These are phyloP conservation scores for Steinernema hermaphroditum DNA, from an alignment of 2,888 invertebrate genomes.

Conservation along the genomic window DNA sequence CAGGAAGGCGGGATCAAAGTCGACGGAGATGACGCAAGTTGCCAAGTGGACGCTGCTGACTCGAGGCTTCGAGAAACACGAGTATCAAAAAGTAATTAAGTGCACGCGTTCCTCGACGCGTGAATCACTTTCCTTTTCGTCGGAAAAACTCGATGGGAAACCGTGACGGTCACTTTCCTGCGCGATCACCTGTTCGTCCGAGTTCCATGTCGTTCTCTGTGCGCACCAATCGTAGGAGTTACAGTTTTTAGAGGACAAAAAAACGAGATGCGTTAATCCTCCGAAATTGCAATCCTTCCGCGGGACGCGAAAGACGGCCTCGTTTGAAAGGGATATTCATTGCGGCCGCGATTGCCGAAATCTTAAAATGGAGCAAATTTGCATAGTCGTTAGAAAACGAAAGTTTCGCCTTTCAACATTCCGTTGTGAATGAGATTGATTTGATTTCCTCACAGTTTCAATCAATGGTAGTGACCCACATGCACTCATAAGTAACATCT, in stretches of 20 bases:
- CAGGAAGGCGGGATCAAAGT: constrained; percentile 28
- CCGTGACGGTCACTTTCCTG: background rate
- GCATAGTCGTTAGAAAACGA: constrained; percentile 29
- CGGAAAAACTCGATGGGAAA: background rate
- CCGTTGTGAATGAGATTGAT: background rate
- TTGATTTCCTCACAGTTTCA: constrained; percentile 8
- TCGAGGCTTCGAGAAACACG: constrained; percentile 8
- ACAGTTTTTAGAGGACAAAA: constrained; percentile 17
- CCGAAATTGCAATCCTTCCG: constrained; percentile 28
- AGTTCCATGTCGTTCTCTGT: background rate
- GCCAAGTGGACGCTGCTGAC: background rate
- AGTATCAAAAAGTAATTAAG: constrained; percentile 3
- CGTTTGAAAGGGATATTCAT: constrained; percentile 30
- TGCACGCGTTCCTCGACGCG: background rate
- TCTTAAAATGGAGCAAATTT: constrained; percentile 25
- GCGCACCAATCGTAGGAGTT: background rate
- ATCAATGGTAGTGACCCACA: constrained; percentile 4
- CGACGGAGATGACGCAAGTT: constrained; percentile 22
- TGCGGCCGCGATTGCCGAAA: constrained; percentile 19
- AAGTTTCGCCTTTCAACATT: constrained; percentile 3
- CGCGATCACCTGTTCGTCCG: background rate
- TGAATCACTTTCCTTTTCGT: constrained; percentile 11
- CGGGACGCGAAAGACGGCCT: constrained; percentile 20
- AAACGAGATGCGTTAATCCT: constrained; percentile 23
- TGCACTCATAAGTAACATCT: background rate